Evolutionary conservation across 2,797 vertebrate species (phyloP).

Genomic region (Hydrophis major): DNA sequence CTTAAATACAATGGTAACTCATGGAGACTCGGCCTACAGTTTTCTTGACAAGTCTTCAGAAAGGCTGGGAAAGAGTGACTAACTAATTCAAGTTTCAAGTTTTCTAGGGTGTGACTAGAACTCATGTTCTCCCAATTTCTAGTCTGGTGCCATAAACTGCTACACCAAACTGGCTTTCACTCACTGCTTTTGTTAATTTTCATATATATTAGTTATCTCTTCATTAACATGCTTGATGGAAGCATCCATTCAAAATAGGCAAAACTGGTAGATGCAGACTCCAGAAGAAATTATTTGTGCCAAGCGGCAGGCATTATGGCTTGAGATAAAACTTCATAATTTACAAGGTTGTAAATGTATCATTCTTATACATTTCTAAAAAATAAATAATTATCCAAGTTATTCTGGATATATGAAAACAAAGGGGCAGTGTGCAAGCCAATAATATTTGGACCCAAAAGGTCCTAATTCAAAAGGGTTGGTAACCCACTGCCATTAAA

Average conservation of each 20-base stretch:
- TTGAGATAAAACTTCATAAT: conserved; percentile 26
- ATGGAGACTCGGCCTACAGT: neutral
- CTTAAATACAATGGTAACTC: neutral
- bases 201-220: conserved; percentile 55
- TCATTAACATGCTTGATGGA: conserved; percentile 48
- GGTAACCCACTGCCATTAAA: conserved; percentile 53
- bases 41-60: neutral
- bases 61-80: neutral
- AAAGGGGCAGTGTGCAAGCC: conserved; percentile 26
- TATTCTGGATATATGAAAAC: neutral
- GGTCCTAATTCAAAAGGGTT: conserved; percentile 43
- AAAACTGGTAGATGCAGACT: conserved; percentile 23
- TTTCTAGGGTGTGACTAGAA: neutral
- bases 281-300: conserved; percentile 44
- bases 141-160: neutral
- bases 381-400: neutral
- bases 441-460: conserved; percentile 40
- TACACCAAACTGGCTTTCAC: neutral
- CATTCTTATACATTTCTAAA: neutral
- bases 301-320: conserved; percentile 38
- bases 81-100: neutral
- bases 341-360: neutral
- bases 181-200: conserved; percentile 17
- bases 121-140: neutral
- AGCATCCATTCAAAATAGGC: conserved; percentile 23